A percentile compares a stretch with the other conserved stretches of the same genome.
Evolutionary conservation across 2,888 invertebrate genomes (phyloP).

Genomic region (Drosophila helvetica): DNA sequence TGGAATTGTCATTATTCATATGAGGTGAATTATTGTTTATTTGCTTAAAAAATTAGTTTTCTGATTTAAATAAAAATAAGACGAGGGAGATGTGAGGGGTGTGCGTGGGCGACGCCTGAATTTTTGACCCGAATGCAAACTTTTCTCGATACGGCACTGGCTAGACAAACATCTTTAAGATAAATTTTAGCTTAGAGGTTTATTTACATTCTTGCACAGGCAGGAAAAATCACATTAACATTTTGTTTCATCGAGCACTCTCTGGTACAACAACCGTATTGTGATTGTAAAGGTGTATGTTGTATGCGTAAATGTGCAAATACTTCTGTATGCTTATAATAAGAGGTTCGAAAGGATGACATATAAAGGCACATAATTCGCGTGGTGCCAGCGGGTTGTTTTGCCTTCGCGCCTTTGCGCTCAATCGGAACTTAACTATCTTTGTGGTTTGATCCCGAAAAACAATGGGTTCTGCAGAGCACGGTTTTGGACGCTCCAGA

Average conservation of each 20-base stretch:
- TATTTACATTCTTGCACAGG: neutral
- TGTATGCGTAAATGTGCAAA: slow-evolving; percentile 96
- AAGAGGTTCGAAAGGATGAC: slow-evolving; percentile 98
- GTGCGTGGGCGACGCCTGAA: too few species aligned
- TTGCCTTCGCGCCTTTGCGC: slow-evolving; percentile 49
- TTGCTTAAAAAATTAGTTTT: too few species aligned
- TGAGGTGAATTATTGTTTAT: too few species aligned
- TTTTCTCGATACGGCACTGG: too few species aligned
- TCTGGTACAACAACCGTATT: slow-evolving; percentile 65
- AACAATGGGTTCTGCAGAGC: slow-evolving; percentile 92
- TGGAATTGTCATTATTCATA: too few species aligned
- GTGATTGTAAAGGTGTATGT: slow-evolving; percentile 93
- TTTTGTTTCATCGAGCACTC: slow-evolving; percentile 22
- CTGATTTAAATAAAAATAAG: too few species aligned
- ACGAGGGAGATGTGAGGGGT: too few species aligned
- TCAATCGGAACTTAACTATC: slow-evolving; percentile 92
- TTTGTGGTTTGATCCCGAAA: slow-evolving; percentile 94
- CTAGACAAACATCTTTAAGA: neutral
- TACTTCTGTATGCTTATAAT: slow-evolving; percentile 97
- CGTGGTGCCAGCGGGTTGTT: slow-evolving; percentile 83
- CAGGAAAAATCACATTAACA: slow-evolving; percentile 17
- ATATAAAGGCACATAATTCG: slow-evolving; percentile 96
- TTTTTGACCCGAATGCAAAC: too few species aligned
- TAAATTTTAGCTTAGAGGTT: neutral
- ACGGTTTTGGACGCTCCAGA: slow-evolving; percentile 96